Conservation (phyloP, 2,113 vertebrate species). For the Zapus hudsonius region DNA sequence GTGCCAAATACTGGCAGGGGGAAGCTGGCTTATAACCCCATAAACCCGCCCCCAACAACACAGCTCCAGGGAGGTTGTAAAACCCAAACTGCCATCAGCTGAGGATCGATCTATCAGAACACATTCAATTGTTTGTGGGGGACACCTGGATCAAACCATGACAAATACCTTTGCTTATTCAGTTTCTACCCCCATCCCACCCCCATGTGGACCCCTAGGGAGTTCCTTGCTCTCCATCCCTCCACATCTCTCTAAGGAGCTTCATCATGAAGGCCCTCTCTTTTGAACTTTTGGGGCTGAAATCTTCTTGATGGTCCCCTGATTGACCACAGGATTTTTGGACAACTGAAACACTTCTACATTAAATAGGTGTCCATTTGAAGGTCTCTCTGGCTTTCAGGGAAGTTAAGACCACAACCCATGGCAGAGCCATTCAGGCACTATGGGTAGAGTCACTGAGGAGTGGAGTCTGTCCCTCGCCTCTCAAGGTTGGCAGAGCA, state of each 20-base stretch:
- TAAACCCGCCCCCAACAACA: no score
- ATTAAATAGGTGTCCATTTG: background rate
- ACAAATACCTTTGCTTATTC: no score
- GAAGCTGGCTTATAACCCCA: no score
- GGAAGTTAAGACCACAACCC: background rate
- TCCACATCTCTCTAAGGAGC: background rate
- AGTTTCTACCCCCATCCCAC: background rate
- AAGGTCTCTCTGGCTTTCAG: background rate
- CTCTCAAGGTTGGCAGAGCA: background rate
- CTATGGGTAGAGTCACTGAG: background rate
- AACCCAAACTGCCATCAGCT: no score
- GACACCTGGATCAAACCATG: no score
- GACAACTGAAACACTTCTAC: background rate
- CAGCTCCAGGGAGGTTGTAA: no score
- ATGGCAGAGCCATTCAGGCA: background rate
- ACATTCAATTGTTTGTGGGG: no score
- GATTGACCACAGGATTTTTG: background rate
- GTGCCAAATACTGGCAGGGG: no score
- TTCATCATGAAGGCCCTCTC: background rate
- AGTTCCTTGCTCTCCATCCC: background rate
- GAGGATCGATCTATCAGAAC: no score
- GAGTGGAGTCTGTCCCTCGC: background rate
- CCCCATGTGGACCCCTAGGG: background rate
- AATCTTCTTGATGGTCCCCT: constrained; percentile 1
- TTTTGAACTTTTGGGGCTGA: background rate